Evolutionary conservation across 2,113 vertebrate genomes (phyloP).

Genomic region (Leiothrix lutea): DNA sequence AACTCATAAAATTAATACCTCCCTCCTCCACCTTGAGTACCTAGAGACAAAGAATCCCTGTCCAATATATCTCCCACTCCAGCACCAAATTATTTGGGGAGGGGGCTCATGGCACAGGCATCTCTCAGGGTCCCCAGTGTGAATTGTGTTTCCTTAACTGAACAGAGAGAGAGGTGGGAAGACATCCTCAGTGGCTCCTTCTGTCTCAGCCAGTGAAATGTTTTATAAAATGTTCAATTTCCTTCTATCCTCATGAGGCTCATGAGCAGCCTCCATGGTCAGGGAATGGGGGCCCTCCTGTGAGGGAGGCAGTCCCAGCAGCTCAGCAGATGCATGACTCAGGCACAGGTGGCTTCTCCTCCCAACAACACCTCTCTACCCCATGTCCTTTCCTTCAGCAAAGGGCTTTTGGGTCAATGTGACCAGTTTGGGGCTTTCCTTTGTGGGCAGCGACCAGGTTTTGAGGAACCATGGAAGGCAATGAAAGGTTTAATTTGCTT

Average conservation of each 20-base stretch:
- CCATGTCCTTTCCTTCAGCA: not conserved
- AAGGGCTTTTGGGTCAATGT: not conserved
- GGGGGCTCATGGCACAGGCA: not conserved
- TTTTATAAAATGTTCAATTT: not conserved
- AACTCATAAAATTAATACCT: not conserved
- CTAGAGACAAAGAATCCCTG: not conserved
- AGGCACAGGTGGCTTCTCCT: fast-evolving
- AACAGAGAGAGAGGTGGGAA: not conserved
- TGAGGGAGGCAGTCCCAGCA: not conserved
- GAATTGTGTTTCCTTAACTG: not conserved
- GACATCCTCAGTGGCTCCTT: not conserved
- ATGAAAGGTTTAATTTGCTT: not conserved
- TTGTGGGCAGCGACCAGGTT: not conserved
- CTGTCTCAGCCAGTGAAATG: not conserved
- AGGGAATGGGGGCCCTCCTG: not conserved
- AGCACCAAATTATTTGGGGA: not conserved
- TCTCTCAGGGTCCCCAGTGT: not conserved
- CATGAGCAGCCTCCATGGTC: not conserved
- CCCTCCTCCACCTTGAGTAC: not conserved
- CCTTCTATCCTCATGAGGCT: not conserved
- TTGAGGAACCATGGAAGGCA: not conserved
- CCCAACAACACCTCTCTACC: not conserved
- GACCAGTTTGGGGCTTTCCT: not conserved
- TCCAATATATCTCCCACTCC: not conserved
- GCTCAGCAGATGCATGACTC: not conserved